Evolutionary conservation across 2,113 vertebrate species (phyloP).

Genomic region (Takifugu flavidus): DNA sequence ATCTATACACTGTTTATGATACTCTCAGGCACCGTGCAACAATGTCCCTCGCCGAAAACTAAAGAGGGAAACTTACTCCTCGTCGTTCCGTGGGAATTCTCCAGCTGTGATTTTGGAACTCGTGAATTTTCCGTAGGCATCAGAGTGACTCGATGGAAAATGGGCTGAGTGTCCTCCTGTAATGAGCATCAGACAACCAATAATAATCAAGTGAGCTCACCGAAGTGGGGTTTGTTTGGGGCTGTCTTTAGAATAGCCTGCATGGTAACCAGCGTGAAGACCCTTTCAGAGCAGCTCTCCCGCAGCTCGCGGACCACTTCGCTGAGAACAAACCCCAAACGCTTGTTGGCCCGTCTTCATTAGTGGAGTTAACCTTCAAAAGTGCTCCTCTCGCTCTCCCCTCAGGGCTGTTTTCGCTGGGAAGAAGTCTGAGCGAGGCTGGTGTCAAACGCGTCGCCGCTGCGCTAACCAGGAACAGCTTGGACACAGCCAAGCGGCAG

Average conservation of each 20-base stretch:
- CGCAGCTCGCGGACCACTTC: slow-evolving; percentile 43
- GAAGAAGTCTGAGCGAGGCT: slow-evolving; percentile 58
- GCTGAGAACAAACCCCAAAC: slow-evolving; percentile 29
- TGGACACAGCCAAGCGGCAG: slow-evolving; percentile 39
- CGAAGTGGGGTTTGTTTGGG: no score
- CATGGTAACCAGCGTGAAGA: slow-evolving; percentile 49
- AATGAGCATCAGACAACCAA: no score
- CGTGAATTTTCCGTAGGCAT: no score
- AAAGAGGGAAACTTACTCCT: background rate
- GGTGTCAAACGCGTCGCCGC: slow-evolving; percentile 59
- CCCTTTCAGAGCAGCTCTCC: slow-evolving; percentile 43
- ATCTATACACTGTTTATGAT: background rate
- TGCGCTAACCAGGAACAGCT: slow-evolving; percentile 59
- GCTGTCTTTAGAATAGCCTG: slow-evolving; percentile 25
- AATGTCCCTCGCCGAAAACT: background rate
- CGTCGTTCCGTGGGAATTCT: no score
- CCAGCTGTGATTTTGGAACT: no score
- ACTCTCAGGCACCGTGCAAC: background rate
- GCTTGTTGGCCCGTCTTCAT: slow-evolving; percentile 60
- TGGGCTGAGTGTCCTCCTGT: no score
- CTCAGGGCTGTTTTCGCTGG: slow-evolving; percentile 67
- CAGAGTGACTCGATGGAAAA: no score
- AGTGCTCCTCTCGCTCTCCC: slow-evolving; percentile 47
- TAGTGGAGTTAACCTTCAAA: slow-evolving; percentile 62
- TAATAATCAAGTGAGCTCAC: no score